Conservation (phyloP, 2,888 invertebrate species). For the Acrobasis repandana region DNA sequence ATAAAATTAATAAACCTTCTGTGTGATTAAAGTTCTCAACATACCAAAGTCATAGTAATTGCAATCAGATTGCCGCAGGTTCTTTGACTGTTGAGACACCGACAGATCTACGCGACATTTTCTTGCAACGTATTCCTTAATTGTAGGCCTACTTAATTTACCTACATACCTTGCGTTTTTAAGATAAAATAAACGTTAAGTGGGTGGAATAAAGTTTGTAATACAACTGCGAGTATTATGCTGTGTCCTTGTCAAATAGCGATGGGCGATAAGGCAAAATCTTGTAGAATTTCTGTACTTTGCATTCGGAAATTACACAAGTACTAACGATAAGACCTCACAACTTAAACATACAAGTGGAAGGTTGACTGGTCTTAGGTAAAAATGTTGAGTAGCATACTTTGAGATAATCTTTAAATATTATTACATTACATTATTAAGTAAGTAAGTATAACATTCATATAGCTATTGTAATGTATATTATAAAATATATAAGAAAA, state of each 20-base stretch:
- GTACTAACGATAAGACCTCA: too few relatives aligned
- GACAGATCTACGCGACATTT: neutral
- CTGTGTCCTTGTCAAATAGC: conserved; percentile 1
- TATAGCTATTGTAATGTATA: too few relatives aligned
- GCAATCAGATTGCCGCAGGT: neutral
- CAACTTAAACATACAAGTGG: too few relatives aligned
- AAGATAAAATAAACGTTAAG: neutral
- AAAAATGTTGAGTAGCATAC: too few relatives aligned
- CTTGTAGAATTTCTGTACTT: neutral
- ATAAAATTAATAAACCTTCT: neutral
- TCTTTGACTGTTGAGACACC: neutral
- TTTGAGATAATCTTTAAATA: too few relatives aligned
- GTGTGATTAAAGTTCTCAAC: neutral
- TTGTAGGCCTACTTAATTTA: too few relatives aligned
- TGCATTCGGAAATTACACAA: too few relatives aligned
- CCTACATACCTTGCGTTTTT: neutral
- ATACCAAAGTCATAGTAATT: conserved; percentile 1
- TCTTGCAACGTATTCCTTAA: neutral
- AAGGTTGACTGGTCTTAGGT: too few relatives aligned
- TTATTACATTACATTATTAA: too few relatives aligned
- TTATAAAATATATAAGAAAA: too few relatives aligned
- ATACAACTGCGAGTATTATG: neutral
- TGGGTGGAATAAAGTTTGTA: neutral
- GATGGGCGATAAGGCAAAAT: conserved; percentile 1
- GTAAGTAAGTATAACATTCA: too few relatives aligned